Evolutionary conservation across 2,113 vertebrate genomes (phyloP), one percentile per base, ranked within the genome.

Genomic region (Gambusia holbrooki): DNA sequence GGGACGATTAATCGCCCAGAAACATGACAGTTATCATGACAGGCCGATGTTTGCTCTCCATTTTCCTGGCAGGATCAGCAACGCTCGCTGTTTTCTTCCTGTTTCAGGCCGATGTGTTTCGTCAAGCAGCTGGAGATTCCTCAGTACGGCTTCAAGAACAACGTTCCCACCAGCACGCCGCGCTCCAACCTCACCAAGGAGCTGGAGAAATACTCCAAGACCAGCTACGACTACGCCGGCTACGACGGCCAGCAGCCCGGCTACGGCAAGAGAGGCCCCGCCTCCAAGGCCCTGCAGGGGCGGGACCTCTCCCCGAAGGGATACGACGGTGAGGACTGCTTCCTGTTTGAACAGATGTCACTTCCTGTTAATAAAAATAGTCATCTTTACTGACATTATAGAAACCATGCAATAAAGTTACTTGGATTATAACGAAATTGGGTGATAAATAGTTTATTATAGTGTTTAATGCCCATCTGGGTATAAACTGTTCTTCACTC

Each of bases 191-290:
- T 99, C 95, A 97, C 98, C 90, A 99, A 98, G 92, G 98, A 99
- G 95, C 95, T 99, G 90, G 98, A 99, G 92, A 99, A 99, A 90
- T 99, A 99, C 90, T 99, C 98, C 94, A 99, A 99, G 96, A 98
- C 96, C 86, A 96, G 95, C 85, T 99, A 91, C 87, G 97, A 99
- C 91, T 99, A 98, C 92, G 92, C 91, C 86, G 94, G 94, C 93
- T 98, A 97, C 88, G 94, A 95, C 67, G 40, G 83, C 73, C 93
- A 94, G 73, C 95, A 96, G 80, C 95, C 95, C 80, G 90, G 95
- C 87, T 99, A 98, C 86, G 97, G 96, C 84, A 98, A 97, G 94
- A 96, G 96, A 91, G 96, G 96, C 91, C 96, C 95, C 86, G 89
- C 95, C 19, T 93, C 94, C 92, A 98, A 96, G 93, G 93, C 95